Base-by-base conservation (phyloP, 2,888 invertebrate genomes). In the Microctonus brassicae region DNA sequence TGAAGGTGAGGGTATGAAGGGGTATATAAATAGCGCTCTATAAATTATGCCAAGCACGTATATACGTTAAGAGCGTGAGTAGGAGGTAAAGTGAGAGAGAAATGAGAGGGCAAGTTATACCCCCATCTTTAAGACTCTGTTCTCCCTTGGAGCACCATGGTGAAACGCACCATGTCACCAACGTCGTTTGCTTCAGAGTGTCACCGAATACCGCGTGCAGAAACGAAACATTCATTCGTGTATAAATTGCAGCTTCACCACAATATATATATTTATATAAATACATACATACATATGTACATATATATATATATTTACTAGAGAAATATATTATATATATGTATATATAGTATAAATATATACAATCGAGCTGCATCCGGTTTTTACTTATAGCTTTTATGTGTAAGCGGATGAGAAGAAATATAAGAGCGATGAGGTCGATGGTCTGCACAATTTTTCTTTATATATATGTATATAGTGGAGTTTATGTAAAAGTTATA, bases 1-100 rank as follows among this genome's bases (percentile, higher is more conserved):
- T 33, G 57, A 66, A 29, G 7, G 29, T 29, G 64, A 52, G 64
- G 69, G 69, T 55, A 73, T 63, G 63, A 67, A 42, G 64, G 71
- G 70, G 71, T 74, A 76, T 81, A 83, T 82, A 82, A 83, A 83
- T 82, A 81, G 81, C 76, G 75, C 77, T 75, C 77, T 78, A 80
- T 84, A 84, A 84, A 83, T 83, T 80, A 82, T 82, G 77, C 81
- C 76, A 75, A 76, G 72, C 82, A 76, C 81, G 81, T 83, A 78
- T 75, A 73, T 79, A 39, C 24, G 26, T 36, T 24, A 9, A 13
- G 77, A 75, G 74, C 79, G 22, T 36, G 78, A 78, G 77, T 79
- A 79, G n/a, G n/a, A 39, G 39, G 4, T 3, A 39, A 13, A 39
- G 39, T 2, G 13, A n/a, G n/a, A 39, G n/a, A 3, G n/a, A n/a